Evolutionary conservation across 2,888 invertebrate species (phyloP).

Genomic region (Thera obeliscata): DNA sequence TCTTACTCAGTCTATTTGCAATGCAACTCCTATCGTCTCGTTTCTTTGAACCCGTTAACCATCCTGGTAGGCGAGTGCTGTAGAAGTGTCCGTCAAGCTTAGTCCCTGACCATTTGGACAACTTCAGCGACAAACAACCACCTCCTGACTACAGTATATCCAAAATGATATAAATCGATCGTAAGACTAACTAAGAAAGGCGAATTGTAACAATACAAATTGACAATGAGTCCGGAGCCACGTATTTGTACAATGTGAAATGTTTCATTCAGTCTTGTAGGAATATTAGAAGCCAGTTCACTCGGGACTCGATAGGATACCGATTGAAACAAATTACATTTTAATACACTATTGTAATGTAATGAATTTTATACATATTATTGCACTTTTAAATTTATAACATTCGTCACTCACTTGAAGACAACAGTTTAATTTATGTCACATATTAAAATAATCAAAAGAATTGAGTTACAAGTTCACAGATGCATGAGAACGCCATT

Average conservation of each 20-base stretch:
- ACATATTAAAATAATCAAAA: constrained; percentile 51
- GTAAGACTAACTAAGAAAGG: constrained; percentile 50
- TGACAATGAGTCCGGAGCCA: constrained; percentile 72
- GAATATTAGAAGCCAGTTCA: constrained; percentile 63
- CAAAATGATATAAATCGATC: constrained; percentile 52
- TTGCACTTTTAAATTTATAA: constrained; percentile 74
- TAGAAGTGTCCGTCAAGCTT: constrained; percentile 35
- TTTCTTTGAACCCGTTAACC: constrained; percentile 44
- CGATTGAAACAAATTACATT: constrained; percentile 69
- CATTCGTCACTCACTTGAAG: constrained; percentile 53
- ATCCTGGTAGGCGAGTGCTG: constrained; percentile 36
- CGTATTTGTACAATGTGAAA: constrained; percentile 68
- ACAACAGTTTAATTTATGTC: constrained; percentile 52
- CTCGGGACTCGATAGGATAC: constrained; percentile 67
- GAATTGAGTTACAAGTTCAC: constrained; percentile 45
- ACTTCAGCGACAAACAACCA: constrained; percentile 27
- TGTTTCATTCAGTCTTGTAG: constrained; percentile 80
- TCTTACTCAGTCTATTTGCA: constrained; percentile 66
- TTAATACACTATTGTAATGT: constrained; percentile 67
- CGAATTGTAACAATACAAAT: constrained; percentile 62
- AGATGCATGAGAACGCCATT: constrained; percentile 64
- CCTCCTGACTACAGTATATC: constrained; percentile 43
- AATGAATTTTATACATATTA: constrained; percentile 72
- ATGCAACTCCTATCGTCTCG: constrained; percentile 51
- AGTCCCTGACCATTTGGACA: constrained; percentile 2